Percentiles rank a stretch among this genome's conserved stretches.
Conservation (phyloP, 1,140 invertebrate genomes). For the Scylla paramamosain region DNA sequence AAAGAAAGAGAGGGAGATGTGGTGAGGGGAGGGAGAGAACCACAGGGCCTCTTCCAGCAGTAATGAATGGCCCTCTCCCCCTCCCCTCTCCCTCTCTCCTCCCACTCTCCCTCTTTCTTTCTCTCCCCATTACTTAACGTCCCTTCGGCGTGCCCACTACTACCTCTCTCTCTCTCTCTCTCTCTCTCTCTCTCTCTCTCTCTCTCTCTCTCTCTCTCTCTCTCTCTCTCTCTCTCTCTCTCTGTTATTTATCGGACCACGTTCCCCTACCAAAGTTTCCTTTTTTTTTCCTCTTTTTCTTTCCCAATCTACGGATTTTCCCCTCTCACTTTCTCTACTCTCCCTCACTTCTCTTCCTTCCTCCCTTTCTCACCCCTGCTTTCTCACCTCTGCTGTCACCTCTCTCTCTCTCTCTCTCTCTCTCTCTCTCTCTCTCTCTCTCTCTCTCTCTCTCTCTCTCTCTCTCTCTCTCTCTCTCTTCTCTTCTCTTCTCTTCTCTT, state of each 20-base stretch:
- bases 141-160: background rate
- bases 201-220: slow-evolving; percentile 11
- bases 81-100: background rate
- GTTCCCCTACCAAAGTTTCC: too few species aligned
- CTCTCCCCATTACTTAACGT: background rate
- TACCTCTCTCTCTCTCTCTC: slow-evolving; percentile 3
- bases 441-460: too few species aligned
- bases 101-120: background rate
- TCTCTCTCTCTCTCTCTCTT: too few species aligned
- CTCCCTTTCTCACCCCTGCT: too few species aligned
- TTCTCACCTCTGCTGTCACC: too few species aligned
- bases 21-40: background rate
- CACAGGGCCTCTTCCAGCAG: background rate
- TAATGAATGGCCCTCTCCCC: background rate
- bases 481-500: too few species aligned
- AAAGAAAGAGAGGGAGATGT: background rate
- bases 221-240: slow-evolving; percentile 1
- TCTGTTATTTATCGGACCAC: background rate
- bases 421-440: too few species aligned
- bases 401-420: too few species aligned
- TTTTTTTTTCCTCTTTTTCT: too few species aligned
- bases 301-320: too few species aligned
- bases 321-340: background rate
- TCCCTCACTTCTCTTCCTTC: too few species aligned
- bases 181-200: slow-evolving; percentile 20